These are phyloP conservation scores for Daktulosphaira vitifoliae DNA, from an alignment of 1,140 invertebrate genomes.

Conservation along the genomic window DNA sequence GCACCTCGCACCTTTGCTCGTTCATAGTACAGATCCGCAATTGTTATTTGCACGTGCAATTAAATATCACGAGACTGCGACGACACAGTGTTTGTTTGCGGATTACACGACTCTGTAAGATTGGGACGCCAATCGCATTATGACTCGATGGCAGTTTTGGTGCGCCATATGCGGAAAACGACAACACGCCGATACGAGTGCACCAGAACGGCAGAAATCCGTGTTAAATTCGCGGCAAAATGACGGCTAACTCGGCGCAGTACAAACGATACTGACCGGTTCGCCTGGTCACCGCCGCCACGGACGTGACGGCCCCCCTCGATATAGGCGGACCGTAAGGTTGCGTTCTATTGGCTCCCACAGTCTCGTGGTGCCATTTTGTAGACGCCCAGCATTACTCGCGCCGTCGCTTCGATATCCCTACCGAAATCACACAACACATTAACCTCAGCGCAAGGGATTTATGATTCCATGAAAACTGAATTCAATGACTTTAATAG, in stretches of 20 bases:
- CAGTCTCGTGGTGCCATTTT: slow-evolving; percentile 1
- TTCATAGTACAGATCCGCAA: not conserved
- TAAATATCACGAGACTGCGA: too few relatives aligned
- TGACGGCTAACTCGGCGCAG: not conserved
- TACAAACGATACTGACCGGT: slow-evolving; percentile 29
- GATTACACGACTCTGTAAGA: not conserved
- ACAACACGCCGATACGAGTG: not conserved
- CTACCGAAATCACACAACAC: not conserved
- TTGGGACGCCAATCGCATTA: too few relatives aligned
- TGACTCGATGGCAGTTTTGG: too few relatives aligned
- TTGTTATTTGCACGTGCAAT: too few relatives aligned
- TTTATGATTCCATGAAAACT: too few relatives aligned
- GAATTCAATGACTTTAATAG: too few relatives aligned
- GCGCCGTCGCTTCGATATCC: not conserved
- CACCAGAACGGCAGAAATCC: not conserved
- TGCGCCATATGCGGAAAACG: not conserved
- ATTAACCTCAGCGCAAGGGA: too few relatives aligned
- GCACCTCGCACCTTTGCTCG: not conserved
- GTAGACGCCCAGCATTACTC: not conserved
- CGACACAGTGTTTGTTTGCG: too few relatives aligned
- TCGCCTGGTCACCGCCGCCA: not conserved
- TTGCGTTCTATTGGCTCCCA: not conserved
- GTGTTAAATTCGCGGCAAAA: not conserved
- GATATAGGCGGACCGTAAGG: not conserved
- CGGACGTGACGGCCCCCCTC: not conserved